phyloP scores from a whole-genome alignment of 1,140 invertebrate species.

The Aphidius gifuensis region DNA sequence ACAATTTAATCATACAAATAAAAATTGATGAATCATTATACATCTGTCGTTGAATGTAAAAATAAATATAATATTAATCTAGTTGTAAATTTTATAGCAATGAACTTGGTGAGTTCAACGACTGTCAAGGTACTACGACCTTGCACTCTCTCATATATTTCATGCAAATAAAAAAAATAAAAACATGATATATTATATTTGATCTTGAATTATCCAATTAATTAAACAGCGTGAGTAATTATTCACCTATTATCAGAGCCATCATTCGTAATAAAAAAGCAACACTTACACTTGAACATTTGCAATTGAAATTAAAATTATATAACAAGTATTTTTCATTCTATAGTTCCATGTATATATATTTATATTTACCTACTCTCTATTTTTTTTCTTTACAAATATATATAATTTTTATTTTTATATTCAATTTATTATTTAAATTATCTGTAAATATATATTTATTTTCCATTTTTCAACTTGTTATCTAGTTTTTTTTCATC shows the following conservation, averaged over 20 bases:
- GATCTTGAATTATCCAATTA: background rate
- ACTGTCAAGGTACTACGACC: conserved; percentile 2
- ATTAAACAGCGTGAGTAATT: background rate
- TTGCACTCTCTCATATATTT: background rate
- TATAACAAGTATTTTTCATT: too few relatives aligned
- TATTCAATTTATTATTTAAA: conserved; percentile 1
- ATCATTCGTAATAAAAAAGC: background rate
- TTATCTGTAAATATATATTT: background rate
- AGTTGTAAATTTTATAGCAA: background rate
- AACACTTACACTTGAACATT: background rate
- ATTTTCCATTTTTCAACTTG: too few relatives aligned
- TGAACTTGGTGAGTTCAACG: conserved; percentile 15
- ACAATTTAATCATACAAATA: too few relatives aligned
- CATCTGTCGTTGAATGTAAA: too few relatives aligned
- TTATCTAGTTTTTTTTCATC: too few relatives aligned
- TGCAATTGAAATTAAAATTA: background rate
- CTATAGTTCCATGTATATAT: background rate
- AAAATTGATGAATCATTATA: too few relatives aligned
- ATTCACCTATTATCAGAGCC: background rate
- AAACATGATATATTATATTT: too few relatives aligned
- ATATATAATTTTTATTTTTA: background rate
- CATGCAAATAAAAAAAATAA: too few relatives aligned
- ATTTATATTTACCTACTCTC: background rate
- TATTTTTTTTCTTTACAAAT: background rate
- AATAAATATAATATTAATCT: too few relatives aligned